A percentile compares a stretch with the other conserved stretches of the same genome.
These are phyloP conservation scores for Aphelenchoides besseyi DNA, from an alignment of 1,140 invertebrate species.

Conservation along the genomic window DNA sequence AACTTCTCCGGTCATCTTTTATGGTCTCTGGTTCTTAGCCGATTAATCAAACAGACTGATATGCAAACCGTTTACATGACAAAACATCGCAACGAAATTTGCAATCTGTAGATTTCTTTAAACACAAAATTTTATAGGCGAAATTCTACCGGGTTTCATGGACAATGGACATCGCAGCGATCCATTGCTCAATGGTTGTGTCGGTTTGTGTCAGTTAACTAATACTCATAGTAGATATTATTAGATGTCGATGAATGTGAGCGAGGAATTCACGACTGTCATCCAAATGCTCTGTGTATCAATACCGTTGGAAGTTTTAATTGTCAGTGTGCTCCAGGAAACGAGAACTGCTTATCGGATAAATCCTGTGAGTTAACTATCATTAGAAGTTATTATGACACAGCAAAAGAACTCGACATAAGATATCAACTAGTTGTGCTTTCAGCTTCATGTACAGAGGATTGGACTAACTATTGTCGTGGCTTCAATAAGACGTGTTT, in stretches of 20 bases:
- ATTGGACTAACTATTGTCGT: slow-evolving; percentile 44
- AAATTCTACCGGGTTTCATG: too few species aligned
- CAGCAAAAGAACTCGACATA: too few species aligned
- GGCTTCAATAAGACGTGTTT: slow-evolving; percentile 55
- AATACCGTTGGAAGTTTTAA: slow-evolving; percentile 81
- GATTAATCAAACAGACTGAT: too few species aligned
- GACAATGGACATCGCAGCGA: too few species aligned
- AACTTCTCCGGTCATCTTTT: too few species aligned
- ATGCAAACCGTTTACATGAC: too few species aligned
- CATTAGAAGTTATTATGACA: too few species aligned
- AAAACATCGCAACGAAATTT: too few species aligned
- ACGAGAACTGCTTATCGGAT: slow-evolving; percentile 75
- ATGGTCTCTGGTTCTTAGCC: too few species aligned
- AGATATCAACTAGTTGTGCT: not conserved
- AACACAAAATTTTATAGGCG: too few species aligned
- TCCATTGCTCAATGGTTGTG: slow-evolving; percentile 30
- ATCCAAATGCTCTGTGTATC: slow-evolving; percentile 71
- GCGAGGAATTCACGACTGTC: slow-evolving; percentile 45
- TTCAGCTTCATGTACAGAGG: slow-evolving; percentile 23
- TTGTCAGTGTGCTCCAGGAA: slow-evolving; percentile 76
- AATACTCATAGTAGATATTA: not conserved
- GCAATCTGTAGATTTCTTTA: too few species aligned
- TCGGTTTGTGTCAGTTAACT: slow-evolving; percentile 28
- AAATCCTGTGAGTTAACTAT: slow-evolving; percentile 26
- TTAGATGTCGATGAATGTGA: slow-evolving; percentile 90